These are phyloP conservation scores for Coregonus suidteri DNA, from an alignment of 2,797 vertebrate species.

Conservation along the genomic window DNA sequence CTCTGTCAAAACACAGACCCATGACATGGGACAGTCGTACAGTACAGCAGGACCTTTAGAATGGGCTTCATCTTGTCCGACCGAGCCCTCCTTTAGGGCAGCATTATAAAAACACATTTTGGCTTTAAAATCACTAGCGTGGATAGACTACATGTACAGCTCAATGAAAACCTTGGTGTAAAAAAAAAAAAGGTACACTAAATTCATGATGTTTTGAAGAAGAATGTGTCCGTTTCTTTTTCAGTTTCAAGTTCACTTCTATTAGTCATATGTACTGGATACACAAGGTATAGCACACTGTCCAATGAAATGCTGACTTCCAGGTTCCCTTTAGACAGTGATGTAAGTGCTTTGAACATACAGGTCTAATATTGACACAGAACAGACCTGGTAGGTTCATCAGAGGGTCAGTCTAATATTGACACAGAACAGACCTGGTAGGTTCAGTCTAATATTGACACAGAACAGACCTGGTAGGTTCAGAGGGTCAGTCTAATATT, in stretches of 20 bases:
- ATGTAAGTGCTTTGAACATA: neutral
- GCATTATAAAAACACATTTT: neutral
- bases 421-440: too few species aligned
- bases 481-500: too few species aligned
- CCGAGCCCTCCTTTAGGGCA: neutral
- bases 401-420: neutral
- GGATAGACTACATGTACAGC: neutral
- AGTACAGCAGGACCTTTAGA: neutral
- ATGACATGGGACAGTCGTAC: neutral
- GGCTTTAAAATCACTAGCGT: neutral
- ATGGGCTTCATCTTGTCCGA: neutral
- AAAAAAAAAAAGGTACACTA: neutral
- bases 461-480: too few species aligned
- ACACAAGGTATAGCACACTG: too few species aligned
- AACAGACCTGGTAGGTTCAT: too few species aligned
- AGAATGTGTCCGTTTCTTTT: neutral
- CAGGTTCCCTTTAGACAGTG: too few species aligned
- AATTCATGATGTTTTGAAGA: too few species aligned
- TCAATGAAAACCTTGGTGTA: neutral
- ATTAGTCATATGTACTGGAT: too few species aligned
- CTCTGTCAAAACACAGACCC: too few species aligned
- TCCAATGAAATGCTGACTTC: too few species aligned
- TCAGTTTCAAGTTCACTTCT: too few species aligned
- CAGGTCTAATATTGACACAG: neutral
- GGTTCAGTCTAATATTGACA: too few species aligned